Conservation (phyloP, 2,797 vertebrate genomes). For the Sebastes minor region DNA sequence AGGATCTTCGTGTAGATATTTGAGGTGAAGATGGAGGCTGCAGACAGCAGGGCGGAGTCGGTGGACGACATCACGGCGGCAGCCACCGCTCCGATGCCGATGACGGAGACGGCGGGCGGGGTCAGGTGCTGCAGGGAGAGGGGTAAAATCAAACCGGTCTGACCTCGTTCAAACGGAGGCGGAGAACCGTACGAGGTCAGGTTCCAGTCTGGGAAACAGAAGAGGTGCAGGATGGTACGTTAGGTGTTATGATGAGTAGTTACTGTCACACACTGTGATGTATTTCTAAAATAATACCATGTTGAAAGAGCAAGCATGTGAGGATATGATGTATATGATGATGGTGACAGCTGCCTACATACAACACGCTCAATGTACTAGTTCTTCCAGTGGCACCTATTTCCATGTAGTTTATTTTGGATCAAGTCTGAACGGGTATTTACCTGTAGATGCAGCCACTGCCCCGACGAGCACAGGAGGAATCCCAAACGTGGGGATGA, state of each 20-base stretch:
- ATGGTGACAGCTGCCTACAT: not conserved
- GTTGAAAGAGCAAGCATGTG: not conserved
- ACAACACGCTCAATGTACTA: not conserved
- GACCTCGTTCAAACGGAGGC: conserved; percentile 34
- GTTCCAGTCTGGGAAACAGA: conserved; percentile 56
- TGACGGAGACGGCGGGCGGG: conserved; percentile 43
- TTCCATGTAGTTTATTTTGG: not conserved
- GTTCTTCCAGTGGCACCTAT: not conserved
- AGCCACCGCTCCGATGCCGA: conserved; percentile 62
- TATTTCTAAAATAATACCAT: not conserved
- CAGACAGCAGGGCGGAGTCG: conserved; percentile 71
- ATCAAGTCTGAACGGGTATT: not conserved
- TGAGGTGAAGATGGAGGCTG: conserved; percentile 68
- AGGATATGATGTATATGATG: not conserved
- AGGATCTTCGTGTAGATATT: conserved; percentile 63
- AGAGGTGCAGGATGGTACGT: not conserved
- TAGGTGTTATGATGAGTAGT: not conserved
- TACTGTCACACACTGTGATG: not conserved
- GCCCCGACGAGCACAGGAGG: conserved; percentile 60
- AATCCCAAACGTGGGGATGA: conserved; percentile 54
- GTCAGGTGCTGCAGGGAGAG: conserved; percentile 47
- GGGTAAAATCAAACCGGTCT: conserved; percentile 49
- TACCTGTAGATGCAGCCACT: conserved; percentile 58
- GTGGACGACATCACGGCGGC: conserved; percentile 70
- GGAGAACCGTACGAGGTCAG: conserved; percentile 50